Conservation (phyloP, 2,888 invertebrate species). For the Merodon equestris region DNA sequence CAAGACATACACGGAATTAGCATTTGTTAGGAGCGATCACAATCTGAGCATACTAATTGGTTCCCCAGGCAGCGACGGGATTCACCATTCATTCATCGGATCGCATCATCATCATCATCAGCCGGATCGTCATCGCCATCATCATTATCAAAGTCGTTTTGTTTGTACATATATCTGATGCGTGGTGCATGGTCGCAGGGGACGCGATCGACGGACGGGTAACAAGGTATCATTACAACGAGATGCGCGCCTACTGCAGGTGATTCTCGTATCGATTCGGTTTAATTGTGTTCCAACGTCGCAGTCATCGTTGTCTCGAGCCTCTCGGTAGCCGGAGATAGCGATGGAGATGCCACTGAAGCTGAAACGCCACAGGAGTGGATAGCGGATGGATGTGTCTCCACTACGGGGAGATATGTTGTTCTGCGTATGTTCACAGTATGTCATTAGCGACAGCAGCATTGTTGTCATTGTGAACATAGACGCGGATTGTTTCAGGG, state of each 20-base stretch:
- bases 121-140: slow-evolving; percentile 21
- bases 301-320: slow-evolving; percentile 7
- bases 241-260: slow-evolving; percentile 64
- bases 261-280: slow-evolving; percentile 65
- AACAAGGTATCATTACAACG: slow-evolving; percentile 67
- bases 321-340: no score
- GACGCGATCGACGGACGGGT: slow-evolving; percentile 31
- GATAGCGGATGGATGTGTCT: slow-evolving; percentile 51
- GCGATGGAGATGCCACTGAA: neutral
- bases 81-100: slow-evolving; percentile 66
- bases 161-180: neutral
- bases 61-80: slow-evolving; percentile 55
- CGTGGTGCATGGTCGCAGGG: slow-evolving; percentile 23
- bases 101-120: slow-evolving; percentile 42
- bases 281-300: slow-evolving; percentile 60
- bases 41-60: slow-evolving; percentile 78
- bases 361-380: no score
- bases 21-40: slow-evolving; percentile 78
- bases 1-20: slow-evolving; percentile 73
- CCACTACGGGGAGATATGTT: slow-evolving; percentile 44
- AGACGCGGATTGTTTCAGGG: slow-evolving; percentile 42
- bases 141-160: neutral
- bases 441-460: slow-evolving; percentile 67
- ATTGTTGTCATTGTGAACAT: slow-evolving; percentile 68
- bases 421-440: slow-evolving; percentile 63